phyloP scores from a whole-genome alignment of 2,888 invertebrate species.

The Drosophila gaucha region DNA sequence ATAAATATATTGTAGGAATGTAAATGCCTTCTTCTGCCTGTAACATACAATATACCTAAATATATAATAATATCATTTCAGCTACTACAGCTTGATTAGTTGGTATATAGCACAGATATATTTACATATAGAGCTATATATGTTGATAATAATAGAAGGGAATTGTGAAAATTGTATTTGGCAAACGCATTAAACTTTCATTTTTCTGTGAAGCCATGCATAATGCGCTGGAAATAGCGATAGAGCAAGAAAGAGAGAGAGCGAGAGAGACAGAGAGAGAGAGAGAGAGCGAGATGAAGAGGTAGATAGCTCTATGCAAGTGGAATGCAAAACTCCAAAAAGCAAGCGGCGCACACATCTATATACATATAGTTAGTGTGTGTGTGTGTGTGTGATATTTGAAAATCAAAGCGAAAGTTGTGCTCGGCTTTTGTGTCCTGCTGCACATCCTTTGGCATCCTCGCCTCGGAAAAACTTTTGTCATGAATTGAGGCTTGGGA shows the following conservation, averaged over 20 bases:
- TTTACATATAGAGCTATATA: neutral
- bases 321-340: slow-evolving; percentile 40
- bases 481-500: slow-evolving; percentile 77
- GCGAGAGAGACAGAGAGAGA: neutral
- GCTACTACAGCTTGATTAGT: too few species aligned
- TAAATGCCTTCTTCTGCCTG: too few species aligned
- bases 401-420: slow-evolving; percentile 79
- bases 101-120: neutral
- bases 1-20: too few species aligned
- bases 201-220: slow-evolving; percentile 75
- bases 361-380: neutral
- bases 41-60: too few species aligned
- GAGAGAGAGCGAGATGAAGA: neutral
- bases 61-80: too few species aligned
- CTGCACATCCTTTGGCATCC: slow-evolving; percentile 21
- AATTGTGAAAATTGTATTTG: slow-evolving; percentile 79
- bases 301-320: slow-evolving; percentile 32
- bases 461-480: slow-evolving; percentile 69
- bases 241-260: neutral
- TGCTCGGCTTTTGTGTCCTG: slow-evolving; percentile 52
- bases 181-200: slow-evolving; percentile 83
- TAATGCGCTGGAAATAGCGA: slow-evolving; percentile 27
- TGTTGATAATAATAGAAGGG: slow-evolving; percentile 25
- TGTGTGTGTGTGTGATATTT: slow-evolving; percentile 53
- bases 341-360: slow-evolving; percentile 26